Evolutionary conservation across 2,888 invertebrate genomes (phyloP), one percentile per base, ranked within the genome.

Genomic region (Cecidostiba fungosa): DNA sequence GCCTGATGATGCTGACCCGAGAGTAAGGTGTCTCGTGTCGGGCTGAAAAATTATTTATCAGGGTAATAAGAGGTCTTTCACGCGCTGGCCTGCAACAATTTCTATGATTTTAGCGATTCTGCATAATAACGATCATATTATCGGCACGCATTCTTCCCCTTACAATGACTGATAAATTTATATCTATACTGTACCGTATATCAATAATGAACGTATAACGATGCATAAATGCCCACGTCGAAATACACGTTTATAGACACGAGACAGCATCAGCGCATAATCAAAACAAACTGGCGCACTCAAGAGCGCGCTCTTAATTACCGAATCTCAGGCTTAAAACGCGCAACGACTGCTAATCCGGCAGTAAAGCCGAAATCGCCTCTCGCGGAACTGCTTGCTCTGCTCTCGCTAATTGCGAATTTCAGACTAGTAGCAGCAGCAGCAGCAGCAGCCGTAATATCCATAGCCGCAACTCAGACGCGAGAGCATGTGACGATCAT

Each of bases 31-130:
- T 59, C n/a, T 36, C 19, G 26, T 29, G 10, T 47, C 43, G 26
- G 16, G n/a, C 32, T 77, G 36, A 77, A 59, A 77, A 77, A 77
- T 77, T 4, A 36, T 36, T 36, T 36, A 36, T 36, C 36, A 32
- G 32, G 1, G 32, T 32, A 32, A 32, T 32, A 32, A 32, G 32
- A 32, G 32, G 32, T 3, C 32, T 32, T 32, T 32, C 32, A n/a
- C 32, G 32, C 32, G 32, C 32, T 32, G 32, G n/a, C n/a, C 32
- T 32, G 32, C 32, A 32, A 32, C 32, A 32, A 3, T 36, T 36
- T 36, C 5, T 36, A 36, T 6, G 36, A 36, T 36, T 6, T 3
- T 36, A 36, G 2, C 3, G 32, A 32, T 32, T 32, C 32, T 3
- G 32, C 32, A 32, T 32, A 32, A 32, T 32, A 32, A 1, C 2